Evolutionary conservation across 2,888 invertebrate genomes (phyloP).

Genomic region (Patella ulyssiponensis): DNA sequence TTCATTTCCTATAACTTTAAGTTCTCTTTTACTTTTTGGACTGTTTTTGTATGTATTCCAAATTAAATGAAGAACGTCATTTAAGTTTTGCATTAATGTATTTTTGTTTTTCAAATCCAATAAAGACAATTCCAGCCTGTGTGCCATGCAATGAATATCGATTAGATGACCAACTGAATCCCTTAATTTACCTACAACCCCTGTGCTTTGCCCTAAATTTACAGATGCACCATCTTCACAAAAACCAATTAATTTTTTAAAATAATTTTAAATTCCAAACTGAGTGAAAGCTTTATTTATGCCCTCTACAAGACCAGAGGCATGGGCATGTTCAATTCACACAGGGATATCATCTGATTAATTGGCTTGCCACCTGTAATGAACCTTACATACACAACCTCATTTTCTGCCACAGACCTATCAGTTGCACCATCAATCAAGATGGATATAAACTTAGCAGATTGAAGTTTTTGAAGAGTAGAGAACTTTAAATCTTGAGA

Average conservation of each 20-base stretch:
- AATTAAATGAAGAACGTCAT: constrained; percentile 13
- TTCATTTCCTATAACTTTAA: constrained; percentile 12
- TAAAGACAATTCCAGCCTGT: too few relatives aligned
- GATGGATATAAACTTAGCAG: neutral
- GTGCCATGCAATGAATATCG: too few relatives aligned
- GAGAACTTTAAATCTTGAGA: neutral
- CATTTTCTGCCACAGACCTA: constrained; percentile 13
- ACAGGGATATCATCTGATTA: neutral
- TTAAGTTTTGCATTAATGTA: neutral
- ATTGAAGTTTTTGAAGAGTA: neutral
- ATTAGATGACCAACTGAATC: neutral
- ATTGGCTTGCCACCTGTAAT: neutral
- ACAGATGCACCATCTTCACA: constrained; percentile 17
- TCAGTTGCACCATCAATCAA: constrained; percentile 20
- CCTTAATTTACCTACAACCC: neutral
- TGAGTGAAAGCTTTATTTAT: too few relatives aligned
- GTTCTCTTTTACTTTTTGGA: constrained; percentile 7
- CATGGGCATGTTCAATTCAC: constrained; percentile 10
- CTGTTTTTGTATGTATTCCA: constrained; percentile 12
- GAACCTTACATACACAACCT: constrained; percentile 2
- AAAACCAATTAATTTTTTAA: neutral
- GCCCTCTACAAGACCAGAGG: neutral
- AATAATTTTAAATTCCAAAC: too few relatives aligned
- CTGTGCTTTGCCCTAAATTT: constrained; percentile 11
- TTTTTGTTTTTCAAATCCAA: too few relatives aligned